Evolutionary conservation across 2,888 invertebrate genomes (phyloP).

Genomic region (Adelphocoris suturalis): DNA sequence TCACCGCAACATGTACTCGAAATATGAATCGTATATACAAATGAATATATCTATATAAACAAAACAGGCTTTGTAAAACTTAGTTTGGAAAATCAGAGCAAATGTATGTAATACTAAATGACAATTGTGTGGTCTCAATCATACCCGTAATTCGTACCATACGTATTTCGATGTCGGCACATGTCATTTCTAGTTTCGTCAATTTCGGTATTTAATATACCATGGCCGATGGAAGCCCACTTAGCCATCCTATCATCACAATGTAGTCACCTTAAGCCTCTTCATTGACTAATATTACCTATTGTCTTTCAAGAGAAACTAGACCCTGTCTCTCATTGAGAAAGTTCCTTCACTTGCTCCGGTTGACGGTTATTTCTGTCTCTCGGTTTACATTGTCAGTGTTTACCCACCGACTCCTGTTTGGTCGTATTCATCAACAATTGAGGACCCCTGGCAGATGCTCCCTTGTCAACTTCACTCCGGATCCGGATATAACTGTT

Average conservation of each 20-base stretch:
- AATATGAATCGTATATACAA: no score
- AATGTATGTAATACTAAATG: no score
- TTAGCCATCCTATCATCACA: no score
- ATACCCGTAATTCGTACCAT: no score
- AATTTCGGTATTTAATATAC: no score
- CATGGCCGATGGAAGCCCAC: no score
- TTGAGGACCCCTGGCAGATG: slow-evolving; percentile 66
- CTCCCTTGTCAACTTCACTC: slow-evolving; percentile 67
- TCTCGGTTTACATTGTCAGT: slow-evolving; percentile 68
- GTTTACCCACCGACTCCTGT: slow-evolving; percentile 63
- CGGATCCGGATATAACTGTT: slow-evolving; percentile 62
- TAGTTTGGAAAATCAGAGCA: no score
- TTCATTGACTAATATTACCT: slow-evolving; percentile 16
- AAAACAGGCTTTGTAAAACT: no score
- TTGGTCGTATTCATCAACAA: slow-evolving; percentile 69
- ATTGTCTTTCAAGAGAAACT: slow-evolving; percentile 22
- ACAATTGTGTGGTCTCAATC: no score
- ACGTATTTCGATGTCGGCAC: not conserved
- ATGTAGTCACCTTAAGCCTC: not conserved
- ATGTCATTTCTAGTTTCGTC: no score
- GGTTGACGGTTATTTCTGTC: slow-evolving; percentile 69
- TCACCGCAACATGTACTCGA: no score
- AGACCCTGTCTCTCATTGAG: not conserved
- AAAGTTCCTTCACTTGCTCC: slow-evolving; percentile 39
- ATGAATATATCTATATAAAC: no score